Conservation (phyloP, 2,797 vertebrate genomes). For the Leptodactylus fallax region DNA sequence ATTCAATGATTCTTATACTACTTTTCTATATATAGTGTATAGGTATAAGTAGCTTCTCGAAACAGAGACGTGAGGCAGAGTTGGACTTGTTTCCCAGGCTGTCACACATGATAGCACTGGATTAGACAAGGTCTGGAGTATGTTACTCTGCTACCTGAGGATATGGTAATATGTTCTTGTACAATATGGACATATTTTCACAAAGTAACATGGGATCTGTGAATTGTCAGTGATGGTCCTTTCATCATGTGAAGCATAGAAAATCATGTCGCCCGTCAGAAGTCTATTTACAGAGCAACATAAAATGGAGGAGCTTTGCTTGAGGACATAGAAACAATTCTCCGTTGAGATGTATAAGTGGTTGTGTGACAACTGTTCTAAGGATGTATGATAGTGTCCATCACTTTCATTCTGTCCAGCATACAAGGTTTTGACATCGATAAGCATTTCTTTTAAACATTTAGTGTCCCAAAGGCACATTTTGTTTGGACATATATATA, state of each 20-base stretch:
- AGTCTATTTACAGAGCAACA: background rate
- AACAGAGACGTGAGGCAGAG: conserved; percentile 70
- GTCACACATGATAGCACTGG: conserved; percentile 20
- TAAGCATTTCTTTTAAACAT: background rate
- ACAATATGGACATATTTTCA: background rate
- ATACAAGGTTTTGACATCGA: background rate
- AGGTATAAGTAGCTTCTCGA: conserved; percentile 64
- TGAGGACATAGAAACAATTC: no score
- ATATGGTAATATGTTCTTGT: background rate
- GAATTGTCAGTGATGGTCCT: background rate
- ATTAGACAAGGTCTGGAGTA: conserved; percentile 20
- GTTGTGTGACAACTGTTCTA: background rate
- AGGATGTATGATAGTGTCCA: background rate
- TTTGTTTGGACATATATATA: no score
- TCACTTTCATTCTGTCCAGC: background rate
- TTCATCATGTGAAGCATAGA: background rate
- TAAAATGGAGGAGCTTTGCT: background rate
- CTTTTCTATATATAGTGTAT: no score
- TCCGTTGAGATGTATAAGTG: background rate
- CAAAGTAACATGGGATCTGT: conserved; percentile 18
- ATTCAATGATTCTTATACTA: no score
- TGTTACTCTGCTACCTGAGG: conserved; percentile 49
- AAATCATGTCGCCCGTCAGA: background rate
- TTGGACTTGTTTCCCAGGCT: conserved; percentile 69
- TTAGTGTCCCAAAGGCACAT: background rate